Percentiles rank a stretch among this genome's conserved stretches.
These are phyloP conservation scores for Micrasema longulum DNA, from an alignment of 1,140 invertebrate genomes.

Conservation along the genomic window DNA sequence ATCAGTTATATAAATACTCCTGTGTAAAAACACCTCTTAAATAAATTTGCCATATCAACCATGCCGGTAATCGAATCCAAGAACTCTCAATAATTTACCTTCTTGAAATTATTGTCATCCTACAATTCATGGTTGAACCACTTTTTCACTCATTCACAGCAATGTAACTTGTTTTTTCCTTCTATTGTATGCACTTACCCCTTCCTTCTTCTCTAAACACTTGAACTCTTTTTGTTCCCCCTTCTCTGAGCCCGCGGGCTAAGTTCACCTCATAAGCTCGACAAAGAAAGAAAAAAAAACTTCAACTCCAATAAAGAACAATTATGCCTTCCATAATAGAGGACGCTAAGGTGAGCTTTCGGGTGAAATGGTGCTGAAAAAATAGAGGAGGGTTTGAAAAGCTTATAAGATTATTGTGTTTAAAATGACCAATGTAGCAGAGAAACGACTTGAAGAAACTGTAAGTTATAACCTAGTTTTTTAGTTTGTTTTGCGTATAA, in stretches of 20 bases:
- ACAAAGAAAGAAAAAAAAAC: constrained; percentile 14
- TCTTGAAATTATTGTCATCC: neutral
- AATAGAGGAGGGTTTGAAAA: neutral
- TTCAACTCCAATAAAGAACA: constrained; percentile 39
- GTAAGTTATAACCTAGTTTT: too few species aligned
- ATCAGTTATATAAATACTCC: neutral
- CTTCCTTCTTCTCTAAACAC: constrained; percentile 27
- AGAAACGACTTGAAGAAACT: too few species aligned
- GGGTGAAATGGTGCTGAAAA: constrained; percentile 35
- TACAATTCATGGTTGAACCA: neutral
- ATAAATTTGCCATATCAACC: neutral
- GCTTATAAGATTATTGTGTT: too few species aligned
- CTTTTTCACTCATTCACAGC: constrained; percentile 40
- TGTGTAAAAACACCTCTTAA: neutral
- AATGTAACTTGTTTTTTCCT: constrained; percentile 49
- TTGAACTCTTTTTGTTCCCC: constrained; percentile 46
- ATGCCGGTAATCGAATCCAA: neutral
- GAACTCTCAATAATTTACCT: neutral
- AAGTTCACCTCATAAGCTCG: constrained; percentile 1
- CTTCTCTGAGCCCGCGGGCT: neutral
- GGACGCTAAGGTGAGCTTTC: constrained; percentile 23
- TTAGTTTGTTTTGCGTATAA: too few species aligned
- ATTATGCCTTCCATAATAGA: constrained; percentile 42
- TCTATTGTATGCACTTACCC: constrained; percentile 27
- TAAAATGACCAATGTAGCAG: too few species aligned